Conservation (phyloP, 2,888 invertebrate species). For the Deroplatys truncata region DNA sequence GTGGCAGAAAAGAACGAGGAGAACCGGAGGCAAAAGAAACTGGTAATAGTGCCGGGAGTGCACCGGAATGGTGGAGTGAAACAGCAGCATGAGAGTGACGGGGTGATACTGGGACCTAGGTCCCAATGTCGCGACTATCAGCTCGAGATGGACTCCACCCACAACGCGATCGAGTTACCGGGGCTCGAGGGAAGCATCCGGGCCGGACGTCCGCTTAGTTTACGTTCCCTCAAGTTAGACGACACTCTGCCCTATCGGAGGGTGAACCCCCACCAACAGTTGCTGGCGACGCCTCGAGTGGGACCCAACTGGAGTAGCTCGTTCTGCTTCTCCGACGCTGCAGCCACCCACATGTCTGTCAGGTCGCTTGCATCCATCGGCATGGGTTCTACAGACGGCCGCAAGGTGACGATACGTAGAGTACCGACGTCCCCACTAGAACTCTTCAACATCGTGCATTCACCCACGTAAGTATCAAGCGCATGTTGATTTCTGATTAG, state of each 20-base stretch:
- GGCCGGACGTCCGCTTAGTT: slow-evolving; percentile 1
- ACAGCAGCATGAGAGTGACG: background rate
- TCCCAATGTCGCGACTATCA: background rate
- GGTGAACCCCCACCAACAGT: background rate
- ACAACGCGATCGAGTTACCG: background rate
- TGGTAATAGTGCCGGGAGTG: slow-evolving; percentile 17
- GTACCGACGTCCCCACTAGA: slow-evolving; percentile 83
- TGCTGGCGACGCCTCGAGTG: slow-evolving; percentile 33
- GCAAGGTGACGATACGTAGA: slow-evolving; percentile 76
- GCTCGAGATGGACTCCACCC: background rate
- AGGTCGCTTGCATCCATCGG: slow-evolving; percentile 79
- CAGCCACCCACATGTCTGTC: slow-evolving; percentile 64
- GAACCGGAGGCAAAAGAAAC: slow-evolving; percentile 14
- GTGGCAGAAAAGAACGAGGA: slow-evolving; percentile 19
- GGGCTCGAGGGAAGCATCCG: background rate
- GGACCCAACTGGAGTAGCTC: slow-evolving; percentile 37
- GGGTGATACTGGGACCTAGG: background rate
- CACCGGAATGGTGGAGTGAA: background rate
- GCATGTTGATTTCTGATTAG: slow-evolving; percentile 30
- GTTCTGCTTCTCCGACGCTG: slow-evolving; percentile 11
- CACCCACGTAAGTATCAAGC: slow-evolving; percentile 67
- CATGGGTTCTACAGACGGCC: slow-evolving; percentile 84
- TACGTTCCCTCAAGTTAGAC: slow-evolving; percentile 18
- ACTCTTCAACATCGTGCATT: slow-evolving; percentile 79
- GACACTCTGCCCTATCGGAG: background rate